Base-by-base conservation (phyloP, 35 echinoderm and acorn worm genomes). In the Heliocidaris tuberculata region DNA sequence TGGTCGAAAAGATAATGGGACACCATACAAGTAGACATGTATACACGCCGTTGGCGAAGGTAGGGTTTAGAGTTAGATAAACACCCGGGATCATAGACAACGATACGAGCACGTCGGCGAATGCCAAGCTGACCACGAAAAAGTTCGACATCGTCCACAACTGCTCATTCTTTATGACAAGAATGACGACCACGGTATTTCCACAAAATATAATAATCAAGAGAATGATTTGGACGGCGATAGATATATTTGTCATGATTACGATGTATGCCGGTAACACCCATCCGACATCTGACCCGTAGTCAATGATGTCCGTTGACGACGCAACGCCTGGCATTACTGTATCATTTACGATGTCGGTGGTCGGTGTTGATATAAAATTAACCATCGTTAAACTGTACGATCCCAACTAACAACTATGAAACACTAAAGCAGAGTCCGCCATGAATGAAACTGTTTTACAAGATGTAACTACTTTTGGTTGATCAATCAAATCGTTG, bases 91-190 rank as follows among this genome's bases (percentile, higher is more conserved):
- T 94, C 65, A 96, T 91, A 7, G 95, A 93, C 7, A 96, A 15
- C 13, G 95, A 96, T 7, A 96, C 71, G 48, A 96, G 59, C 2
- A 96, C 95, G 90, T 96, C 96, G 30, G 96, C 96, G 11, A 88
- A 31, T 11, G 96, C 96, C 49, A 96, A 65, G 48, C 96, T 96
- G 48, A 86, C 94, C 27, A 94, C 95, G 89, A 95, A 96, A 47
- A 92, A 96, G 85, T 96, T 96, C 3, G 96, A 65, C 52, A 59
- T 93, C 31, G 90, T 96, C 21, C 94, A 56, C 21, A 96, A 52
- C 47, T 88, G 71, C 17, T 90, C 48, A 48, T 95, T 92, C 16
- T 89, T 50, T 4, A 90, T 90, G 27, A 96, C 85, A 27, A 93
- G 87, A 31, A 95, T 31, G 21, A 95, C 31, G 19, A 96, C 96